A percentile compares a stretch with the other conserved stretches of the same genome.
These are phyloP conservation scores for Cherax quadricarinatus DNA, from an alignment of 1,140 invertebrate species.

Conservation along the genomic window DNA sequence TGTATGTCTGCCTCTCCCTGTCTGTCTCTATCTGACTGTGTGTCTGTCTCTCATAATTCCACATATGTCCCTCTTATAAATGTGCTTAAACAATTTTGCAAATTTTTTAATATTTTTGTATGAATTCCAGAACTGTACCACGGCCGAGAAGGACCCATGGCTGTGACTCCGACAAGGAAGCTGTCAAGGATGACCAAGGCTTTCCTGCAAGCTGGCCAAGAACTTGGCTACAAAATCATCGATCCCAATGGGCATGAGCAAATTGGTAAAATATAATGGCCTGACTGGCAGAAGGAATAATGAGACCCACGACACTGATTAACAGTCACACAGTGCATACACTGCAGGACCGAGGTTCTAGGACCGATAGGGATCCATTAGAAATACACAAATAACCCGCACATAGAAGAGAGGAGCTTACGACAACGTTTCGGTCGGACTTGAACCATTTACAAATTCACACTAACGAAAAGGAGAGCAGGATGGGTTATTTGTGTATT, in stretches of 20 bases:
- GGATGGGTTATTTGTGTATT: too few relatives aligned
- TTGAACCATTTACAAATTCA: too few relatives aligned
- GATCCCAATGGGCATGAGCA: neutral
- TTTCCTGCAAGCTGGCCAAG: constrained; percentile 3
- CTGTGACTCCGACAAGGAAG: neutral
- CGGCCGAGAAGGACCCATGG: neutral
- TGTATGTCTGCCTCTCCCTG: too few relatives aligned
- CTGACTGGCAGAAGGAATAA: neutral
- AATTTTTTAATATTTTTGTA: too few relatives aligned
- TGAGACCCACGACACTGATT: neutral
- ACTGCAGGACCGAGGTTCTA: neutral
- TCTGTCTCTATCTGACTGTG: too few relatives aligned
- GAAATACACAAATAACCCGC: too few relatives aligned
- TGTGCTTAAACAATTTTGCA: too few relatives aligned
- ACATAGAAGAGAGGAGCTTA: too few relatives aligned
- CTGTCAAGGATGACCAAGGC: neutral
- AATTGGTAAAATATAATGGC: neutral
- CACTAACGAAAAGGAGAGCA: too few relatives aligned
- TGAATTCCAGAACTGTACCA: constrained; percentile 2
- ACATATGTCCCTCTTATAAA: too few relatives aligned
- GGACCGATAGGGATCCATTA: neutral
- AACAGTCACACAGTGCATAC: neutral
- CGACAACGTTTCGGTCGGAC: too few relatives aligned
- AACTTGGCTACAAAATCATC: neutral
- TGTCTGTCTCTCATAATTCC: too few relatives aligned